Base-by-base conservation (phyloP, 2,113 vertebrate genomes). In the Myotis lucifugus region DNA sequence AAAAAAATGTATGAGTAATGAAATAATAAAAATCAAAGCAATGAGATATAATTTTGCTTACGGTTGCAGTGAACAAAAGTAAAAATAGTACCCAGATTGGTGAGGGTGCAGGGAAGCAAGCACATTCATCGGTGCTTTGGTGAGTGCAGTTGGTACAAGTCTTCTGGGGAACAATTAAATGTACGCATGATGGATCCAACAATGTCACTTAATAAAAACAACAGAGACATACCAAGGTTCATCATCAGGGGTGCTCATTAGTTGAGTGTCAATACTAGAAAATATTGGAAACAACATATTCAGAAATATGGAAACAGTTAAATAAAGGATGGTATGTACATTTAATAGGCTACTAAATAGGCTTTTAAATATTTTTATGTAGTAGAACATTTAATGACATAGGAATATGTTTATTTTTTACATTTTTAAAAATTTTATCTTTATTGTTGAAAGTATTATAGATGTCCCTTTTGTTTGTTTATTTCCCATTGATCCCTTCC, bases 341-440 rank as follows among this genome's bases (percentile, higher is more conserved):
- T 48, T 84, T 77, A 77, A 67, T 32, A 77, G 10, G 48, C 27
- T 59, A 77, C 18, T 50, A 32, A 18, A n/a, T n/a, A 13, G 14
- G 37, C 21, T 64, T 78, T 90, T 42, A 25, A 70, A 42, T 85
- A 70, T 52, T 72, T 77, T 52, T 77, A 72, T 85, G 40, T 15
- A 72, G 11, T 34, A 25, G 29, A 91, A 74, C 67, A 90, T 50
- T 94, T 78, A 91, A 67, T 87, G 25, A 40, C 54, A 91, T 67
- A 21, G 19, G 88, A 82, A 56, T 82, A 95, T 50, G 46, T 17
- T 61, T 21, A n/a, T 6, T 3, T 73, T 52, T 64, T 59, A n/a
- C 56, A 40, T 50, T 48, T 76, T 76, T 11, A 67, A 46, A 42
- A 67, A 8, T 42, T 61, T 61, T 61, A 61, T 61, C 23, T 61